phyloP scores from a whole-genome alignment of 2,797 vertebrate species.

The Lepus townsendii region DNA sequence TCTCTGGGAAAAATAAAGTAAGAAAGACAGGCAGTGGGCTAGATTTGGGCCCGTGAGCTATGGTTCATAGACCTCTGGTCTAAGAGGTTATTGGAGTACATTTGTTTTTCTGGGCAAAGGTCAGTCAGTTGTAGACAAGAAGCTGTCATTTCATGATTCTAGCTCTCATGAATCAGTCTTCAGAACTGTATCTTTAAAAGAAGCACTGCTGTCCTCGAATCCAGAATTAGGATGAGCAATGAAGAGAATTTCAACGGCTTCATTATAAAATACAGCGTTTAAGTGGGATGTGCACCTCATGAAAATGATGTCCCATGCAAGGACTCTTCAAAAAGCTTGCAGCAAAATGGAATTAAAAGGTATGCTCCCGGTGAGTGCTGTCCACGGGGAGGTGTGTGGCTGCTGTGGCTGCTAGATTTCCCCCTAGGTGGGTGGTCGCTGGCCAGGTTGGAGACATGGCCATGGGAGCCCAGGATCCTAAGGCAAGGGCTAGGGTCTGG shows the following conservation, averaged over 20 bases:
- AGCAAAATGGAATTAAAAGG: no score
- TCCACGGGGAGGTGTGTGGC: not conserved
- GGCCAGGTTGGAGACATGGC: not conserved
- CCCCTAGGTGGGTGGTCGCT: not conserved
- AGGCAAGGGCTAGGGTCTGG: not conserved
- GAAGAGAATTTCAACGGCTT: not conserved
- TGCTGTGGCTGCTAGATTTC: not conserved
- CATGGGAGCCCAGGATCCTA: not conserved
- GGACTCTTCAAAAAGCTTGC: no score
- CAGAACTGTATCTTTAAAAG: not conserved
- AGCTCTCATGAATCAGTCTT: not conserved
- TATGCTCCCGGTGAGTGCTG: not conserved
- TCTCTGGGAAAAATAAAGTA: no score
- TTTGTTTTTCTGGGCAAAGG: not conserved
- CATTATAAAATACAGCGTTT: slow-evolving; percentile 43
- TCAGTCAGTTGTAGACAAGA: not conserved
- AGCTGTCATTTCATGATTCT: not conserved
- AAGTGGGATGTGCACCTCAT: not conserved
- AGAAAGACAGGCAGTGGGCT: not conserved
- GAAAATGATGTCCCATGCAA: not conserved
- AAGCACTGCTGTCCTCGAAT: not conserved
- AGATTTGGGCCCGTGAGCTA: not conserved
- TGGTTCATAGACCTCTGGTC: slow-evolving; percentile 42
- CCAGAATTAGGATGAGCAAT: not conserved
- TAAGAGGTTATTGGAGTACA: slow-evolving; percentile 34